Conservation (phyloP, 2,888 invertebrate genomes). For the Saturnia japonica region DNA sequence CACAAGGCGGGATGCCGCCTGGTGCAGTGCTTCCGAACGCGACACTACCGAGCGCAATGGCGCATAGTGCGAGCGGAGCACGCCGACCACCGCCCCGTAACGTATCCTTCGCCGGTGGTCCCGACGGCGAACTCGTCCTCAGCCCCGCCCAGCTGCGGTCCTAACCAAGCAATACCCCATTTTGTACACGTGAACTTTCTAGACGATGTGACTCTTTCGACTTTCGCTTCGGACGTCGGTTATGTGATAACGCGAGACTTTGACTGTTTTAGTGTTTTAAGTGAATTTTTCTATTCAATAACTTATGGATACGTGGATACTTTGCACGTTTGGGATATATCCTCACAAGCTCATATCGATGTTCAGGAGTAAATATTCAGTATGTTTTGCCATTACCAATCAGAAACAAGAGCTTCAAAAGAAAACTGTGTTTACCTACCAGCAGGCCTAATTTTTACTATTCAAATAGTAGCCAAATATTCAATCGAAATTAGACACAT, state of each 20-base stretch:
- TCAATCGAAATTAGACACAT: neutral
- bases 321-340: constrained; percentile 74
- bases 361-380: constrained; percentile 31
- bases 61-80: constrained; percentile 33
- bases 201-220: constrained; percentile 57
- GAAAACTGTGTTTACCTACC: neutral
- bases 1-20: constrained; percentile 40
- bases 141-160: constrained; percentile 84
- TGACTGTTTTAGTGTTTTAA: constrained; percentile 48
- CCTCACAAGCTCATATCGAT: constrained; percentile 61
- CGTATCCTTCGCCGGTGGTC: constrained; percentile 77
- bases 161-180: constrained; percentile 65
- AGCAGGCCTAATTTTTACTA: neutral
- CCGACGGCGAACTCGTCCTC: constrained; percentile 83
- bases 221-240: constrained; percentile 44
- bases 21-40: constrained; percentile 24
- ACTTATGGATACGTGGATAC: constrained; percentile 57
- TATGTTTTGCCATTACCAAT: constrained; percentile 27
- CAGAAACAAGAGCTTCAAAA: neutral
- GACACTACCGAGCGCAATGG: constrained; percentile 32
- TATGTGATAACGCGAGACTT: constrained; percentile 60
- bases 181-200: constrained; percentile 39
- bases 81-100: constrained; percentile 66
- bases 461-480: neutral
- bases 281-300: constrained; percentile 58